These are phyloP conservation scores for Caloenas nicobarica DNA, from an alignment of 2,113 vertebrate genomes.

Conservation along the genomic window DNA sequence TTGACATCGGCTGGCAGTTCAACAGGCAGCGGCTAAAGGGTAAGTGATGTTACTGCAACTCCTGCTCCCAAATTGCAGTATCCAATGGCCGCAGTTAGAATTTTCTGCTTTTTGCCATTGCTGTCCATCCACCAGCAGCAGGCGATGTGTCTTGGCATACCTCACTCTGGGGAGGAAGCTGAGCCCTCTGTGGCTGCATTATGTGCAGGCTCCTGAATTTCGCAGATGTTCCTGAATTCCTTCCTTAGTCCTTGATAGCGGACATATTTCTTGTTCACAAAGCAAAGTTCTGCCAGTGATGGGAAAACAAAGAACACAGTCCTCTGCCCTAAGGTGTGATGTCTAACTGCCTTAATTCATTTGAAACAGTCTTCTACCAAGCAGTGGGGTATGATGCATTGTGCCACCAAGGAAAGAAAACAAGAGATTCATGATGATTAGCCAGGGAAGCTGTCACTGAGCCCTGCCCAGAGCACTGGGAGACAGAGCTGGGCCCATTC, in stretches of 20 bases:
- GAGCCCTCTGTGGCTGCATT: background rate
- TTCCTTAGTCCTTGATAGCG: background rate
- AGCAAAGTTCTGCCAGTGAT: background rate
- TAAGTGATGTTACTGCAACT: background rate
- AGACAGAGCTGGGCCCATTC: background rate
- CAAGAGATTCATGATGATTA: background rate
- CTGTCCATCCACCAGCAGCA: background rate
- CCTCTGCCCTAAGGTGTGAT: background rate
- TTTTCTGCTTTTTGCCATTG: background rate
- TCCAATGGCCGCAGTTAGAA: background rate
- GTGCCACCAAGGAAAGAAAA: background rate
- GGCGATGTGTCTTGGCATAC: background rate
- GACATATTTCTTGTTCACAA: background rate
- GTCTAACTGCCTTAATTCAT: background rate
- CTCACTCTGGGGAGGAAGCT: background rate
- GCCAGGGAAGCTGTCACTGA: background rate
- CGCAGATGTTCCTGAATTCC: background rate
- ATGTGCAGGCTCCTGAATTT: background rate
- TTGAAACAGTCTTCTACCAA: background rate
- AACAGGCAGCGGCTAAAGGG: background rate
- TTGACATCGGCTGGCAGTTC: background rate
- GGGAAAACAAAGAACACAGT: background rate
- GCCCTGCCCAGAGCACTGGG: background rate
- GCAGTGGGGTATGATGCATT: background rate
- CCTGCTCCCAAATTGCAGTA: background rate